These are phyloP conservation scores for Phortica variegata DNA, from an alignment of 1,140 invertebrate species.

Conservation along the genomic window DNA sequence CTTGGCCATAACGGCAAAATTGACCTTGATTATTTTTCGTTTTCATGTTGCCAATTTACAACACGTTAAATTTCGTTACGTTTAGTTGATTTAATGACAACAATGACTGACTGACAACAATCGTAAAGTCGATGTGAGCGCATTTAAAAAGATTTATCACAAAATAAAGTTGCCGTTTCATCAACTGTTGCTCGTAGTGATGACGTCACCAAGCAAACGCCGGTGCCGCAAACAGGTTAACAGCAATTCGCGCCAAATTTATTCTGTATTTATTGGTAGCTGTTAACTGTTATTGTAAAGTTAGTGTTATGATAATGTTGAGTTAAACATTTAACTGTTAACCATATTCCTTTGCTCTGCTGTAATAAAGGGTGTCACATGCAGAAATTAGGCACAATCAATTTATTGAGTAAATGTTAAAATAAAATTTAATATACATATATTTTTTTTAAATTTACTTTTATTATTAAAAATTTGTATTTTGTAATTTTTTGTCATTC, in stretches of 20 bases:
- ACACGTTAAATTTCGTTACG: slow-evolving; percentile 38
- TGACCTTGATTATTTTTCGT: slow-evolving; percentile 23
- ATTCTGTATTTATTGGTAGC: too few species aligned
- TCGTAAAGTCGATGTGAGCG: not conserved
- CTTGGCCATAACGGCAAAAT: slow-evolving; percentile 15
- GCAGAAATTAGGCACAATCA: not conserved
- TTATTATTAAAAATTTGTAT: not conserved
- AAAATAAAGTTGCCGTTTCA: too few species aligned
- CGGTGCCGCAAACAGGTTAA: not conserved
- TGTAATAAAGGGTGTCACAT: not conserved
- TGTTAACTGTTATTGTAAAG: too few species aligned
- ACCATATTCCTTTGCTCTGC: slow-evolving; percentile 1
- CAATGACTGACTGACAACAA: slow-evolving; percentile 7
- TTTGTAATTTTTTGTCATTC: not conserved
- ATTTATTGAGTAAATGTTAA: not conserved
- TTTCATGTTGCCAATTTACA: slow-evolving; percentile 20
- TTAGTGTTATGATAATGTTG: too few species aligned
- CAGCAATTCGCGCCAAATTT: too few species aligned
- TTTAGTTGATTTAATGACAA: slow-evolving; percentile 30
- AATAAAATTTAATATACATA: not conserved
- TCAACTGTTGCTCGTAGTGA: too few species aligned
- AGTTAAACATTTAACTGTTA: too few species aligned
- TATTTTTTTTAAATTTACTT: not conserved
- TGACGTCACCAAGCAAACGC: too few species aligned
- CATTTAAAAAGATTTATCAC: not conserved